Evolutionary conservation across 2,888 invertebrate genomes (phyloP), one percentile per base, ranked within the genome.

Genomic region (Dynastes grantii): DNA sequence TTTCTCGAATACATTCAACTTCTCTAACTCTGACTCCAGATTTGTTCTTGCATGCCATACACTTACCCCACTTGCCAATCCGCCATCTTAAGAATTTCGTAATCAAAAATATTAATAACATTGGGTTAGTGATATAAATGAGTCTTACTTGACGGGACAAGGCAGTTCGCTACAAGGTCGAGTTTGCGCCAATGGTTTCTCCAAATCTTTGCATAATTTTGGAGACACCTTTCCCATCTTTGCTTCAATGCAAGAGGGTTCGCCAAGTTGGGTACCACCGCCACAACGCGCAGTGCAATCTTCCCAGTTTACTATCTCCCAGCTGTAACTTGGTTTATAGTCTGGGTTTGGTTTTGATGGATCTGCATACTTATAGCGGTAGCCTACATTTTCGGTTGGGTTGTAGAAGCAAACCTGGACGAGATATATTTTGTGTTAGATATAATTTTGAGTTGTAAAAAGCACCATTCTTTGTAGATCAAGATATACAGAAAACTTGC

Each of bases 251-350:
- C 94, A 94, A 3, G 90, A 88, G 29, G 91, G 90, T 80, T 90
- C 88, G 0, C 92, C 90, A 29, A 86, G 86, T 84, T 90, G 88
- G 63, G 86, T 88, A 80, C 94, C 93, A 80, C 92, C 92, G 0
- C 93, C 93, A 85, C 94, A 94, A 13, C 91, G 90, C 0, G 88
- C 90, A 0, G 91, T 90, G 84, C 94, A 94, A 37, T 92, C 90
- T 0, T 90, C 90, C 92, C 92, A 93, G 78, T 92, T 92, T 32
- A 91, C 88, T 82, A 91, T 90, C 81, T 91, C 90, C 94, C 93
- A 94, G 71, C 90, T 89, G 84, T 93, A 94, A 79, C 90, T 90
- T 0, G 92, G 92, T 29, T 88, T 88, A 65, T 91, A 89, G 51
- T 88, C 89, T 2, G 89, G 88, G 81, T 92, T 91, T 76, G 90